phyloP scores from a whole-genome alignment of 2,113 vertebrate species.

The Phalacrocorax carbo region DNA sequence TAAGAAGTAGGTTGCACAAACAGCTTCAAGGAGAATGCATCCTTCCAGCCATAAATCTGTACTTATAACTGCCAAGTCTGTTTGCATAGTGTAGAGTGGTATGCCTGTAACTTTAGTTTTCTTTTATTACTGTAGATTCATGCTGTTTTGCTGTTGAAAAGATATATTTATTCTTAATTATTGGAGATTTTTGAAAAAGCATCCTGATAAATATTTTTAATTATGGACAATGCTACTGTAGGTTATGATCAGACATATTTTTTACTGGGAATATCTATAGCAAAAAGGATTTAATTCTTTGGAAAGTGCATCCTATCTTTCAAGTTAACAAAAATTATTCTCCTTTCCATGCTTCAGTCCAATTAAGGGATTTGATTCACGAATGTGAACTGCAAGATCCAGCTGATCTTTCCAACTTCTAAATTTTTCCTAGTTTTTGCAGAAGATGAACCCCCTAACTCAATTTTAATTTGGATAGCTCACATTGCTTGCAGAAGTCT shows the following conservation, averaged over 20 bases:
- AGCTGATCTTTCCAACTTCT: background rate
- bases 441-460: background rate
- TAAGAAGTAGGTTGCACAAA: slow-evolving; percentile 54
- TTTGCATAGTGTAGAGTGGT: background rate
- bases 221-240: background rate
- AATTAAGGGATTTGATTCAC: background rate
- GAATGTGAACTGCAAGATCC: background rate
- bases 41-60: slow-evolving; percentile 30
- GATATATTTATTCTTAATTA: background rate
- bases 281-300: background rate
- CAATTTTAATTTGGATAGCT: background rate
- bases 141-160: background rate
- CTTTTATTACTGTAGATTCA: background rate
- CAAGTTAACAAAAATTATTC: background rate
- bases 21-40: slow-evolving; percentile 52
- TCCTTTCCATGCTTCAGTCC: background rate
- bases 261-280: background rate
- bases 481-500: background rate
- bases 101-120: background rate
- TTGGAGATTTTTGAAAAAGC: background rate
- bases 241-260: background rate
- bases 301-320: background rate
- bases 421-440: background rate
- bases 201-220: background rate
- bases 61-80: background rate